phyloP scores from a whole-genome alignment of 2,797 vertebrate genomes.

The Micrastur ruficollis region DNA sequence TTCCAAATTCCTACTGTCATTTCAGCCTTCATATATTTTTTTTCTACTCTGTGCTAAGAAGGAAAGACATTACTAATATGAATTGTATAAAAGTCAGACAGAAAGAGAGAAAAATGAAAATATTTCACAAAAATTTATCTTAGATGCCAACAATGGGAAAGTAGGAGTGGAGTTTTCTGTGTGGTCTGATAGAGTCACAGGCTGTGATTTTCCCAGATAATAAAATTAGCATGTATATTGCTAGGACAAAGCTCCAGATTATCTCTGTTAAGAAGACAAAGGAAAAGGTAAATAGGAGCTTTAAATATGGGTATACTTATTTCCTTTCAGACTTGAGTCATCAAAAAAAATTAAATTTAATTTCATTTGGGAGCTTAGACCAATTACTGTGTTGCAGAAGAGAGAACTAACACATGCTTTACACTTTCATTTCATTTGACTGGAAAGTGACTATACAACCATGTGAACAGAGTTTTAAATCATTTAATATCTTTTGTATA shows the following conservation, averaged over 20 bases:
- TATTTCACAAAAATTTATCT: neutral
- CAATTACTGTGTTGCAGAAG: slow-evolving; percentile 3
- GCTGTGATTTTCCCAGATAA: slow-evolving; percentile 1
- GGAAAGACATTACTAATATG: neutral
- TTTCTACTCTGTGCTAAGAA: neutral
- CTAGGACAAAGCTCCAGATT: slow-evolving; percentile 6
- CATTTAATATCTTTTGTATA: neutral
- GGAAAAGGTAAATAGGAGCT: neutral
- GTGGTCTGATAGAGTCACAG: neutral
- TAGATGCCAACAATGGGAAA: neutral
- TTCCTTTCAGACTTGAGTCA: slow-evolving; percentile 23
- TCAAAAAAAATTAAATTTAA: slow-evolving; percentile 46
- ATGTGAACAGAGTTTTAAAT: neutral
- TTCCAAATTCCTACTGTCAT: neutral
- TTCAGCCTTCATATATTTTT: neutral
- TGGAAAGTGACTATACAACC: neutral
- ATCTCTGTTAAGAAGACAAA: slow-evolving; percentile 26
- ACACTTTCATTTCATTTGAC: neutral
- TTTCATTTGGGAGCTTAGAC: slow-evolving; percentile 1
- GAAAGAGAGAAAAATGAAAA: neutral
- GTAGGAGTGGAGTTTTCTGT: neutral
- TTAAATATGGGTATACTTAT: neutral
- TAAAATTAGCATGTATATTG: slow-evolving; percentile 38
- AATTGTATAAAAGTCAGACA: neutral
- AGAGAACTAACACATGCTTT: neutral